Evolutionary conservation across 2,888 invertebrate genomes (phyloP).

Genomic region (Drosophila nigritarsus): DNA sequence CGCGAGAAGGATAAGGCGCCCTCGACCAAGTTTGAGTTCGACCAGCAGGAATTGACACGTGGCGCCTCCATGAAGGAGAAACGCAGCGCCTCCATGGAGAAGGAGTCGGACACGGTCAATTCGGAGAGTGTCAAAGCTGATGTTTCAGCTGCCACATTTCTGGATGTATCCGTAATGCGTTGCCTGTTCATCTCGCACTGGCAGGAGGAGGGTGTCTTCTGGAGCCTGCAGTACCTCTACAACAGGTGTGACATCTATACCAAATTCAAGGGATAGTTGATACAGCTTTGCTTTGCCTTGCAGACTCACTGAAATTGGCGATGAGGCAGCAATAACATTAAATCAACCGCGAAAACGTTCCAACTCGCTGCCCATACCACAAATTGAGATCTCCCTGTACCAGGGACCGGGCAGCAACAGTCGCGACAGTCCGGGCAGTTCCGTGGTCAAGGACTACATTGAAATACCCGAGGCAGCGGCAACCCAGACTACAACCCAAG

Average conservation of each 20-base stretch:
- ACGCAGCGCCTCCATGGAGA: slow-evolving; percentile 89
- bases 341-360: slow-evolving; percentile 94
- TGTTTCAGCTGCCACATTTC: slow-evolving; percentile 94
- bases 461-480: slow-evolving; percentile 91
- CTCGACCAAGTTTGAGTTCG: slow-evolving; percentile 84
- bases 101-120: slow-evolving; percentile 90
- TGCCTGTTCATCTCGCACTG: slow-evolving; percentile 98
- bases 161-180: slow-evolving; percentile 97
- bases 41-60: slow-evolving; percentile 83
- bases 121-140: slow-evolving; percentile 85
- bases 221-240: slow-evolving; percentile 96
- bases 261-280: too few relatives aligned
- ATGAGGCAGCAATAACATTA: slow-evolving; percentile 90
- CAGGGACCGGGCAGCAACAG: slow-evolving; percentile 88
- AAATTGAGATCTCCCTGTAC: slow-evolving; percentile 94
- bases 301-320: slow-evolving; percentile 94
- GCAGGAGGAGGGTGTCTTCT: slow-evolving; percentile 99
- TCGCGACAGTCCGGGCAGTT: slow-evolving; percentile 85
- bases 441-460: slow-evolving; percentile 89
- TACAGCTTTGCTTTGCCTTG: background rate
- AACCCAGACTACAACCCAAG: slow-evolving; percentile 85
- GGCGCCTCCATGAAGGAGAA: slow-evolving; percentile 84
- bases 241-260: slow-evolving; percentile 88
- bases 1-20: slow-evolving; percentile 81
- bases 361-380: slow-evolving; percentile 96